Base-by-base conservation (phyloP, 2,888 invertebrate genomes). In the Dyspetes luteomarginatus region DNA sequence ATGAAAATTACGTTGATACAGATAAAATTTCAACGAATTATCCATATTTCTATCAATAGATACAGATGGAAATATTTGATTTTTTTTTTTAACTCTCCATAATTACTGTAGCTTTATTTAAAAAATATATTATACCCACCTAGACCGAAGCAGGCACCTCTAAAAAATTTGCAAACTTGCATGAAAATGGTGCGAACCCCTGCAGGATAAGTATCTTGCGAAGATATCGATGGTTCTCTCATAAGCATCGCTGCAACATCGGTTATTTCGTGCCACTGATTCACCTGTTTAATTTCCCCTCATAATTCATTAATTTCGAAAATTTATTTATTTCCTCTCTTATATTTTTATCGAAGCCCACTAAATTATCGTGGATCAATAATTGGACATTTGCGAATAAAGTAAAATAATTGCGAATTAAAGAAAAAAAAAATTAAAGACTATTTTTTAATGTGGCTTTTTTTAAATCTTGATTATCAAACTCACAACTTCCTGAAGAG, bases 91-190 rank as follows among this genome's bases (percentile, higher is more conserved):
- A n/a, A n/a, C n/a, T n/a, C n/a, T n/a, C n/a, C n/a, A n/a, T n/a
- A n/a, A n/a, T n/a, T n/a, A n/a, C n/a, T n/a, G n/a, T n/a, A n/a
- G n/a, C n/a, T n/a, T n/a, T n/a, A n/a, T n/a, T n/a, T n/a, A n/a
- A n/a, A n/a, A n/a, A 22, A 28, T 48, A 52, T 26, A 72, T 22
- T 1, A 24, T 58, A 5, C 19, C 79, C 73, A 91, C 92, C 96
- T 50, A 96, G 93, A 3, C 95, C 95, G 85, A 96, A 96, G 83
- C 94, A 94, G 0, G 94, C 94, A 0, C 94, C 94, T 48, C 94
- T 92, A 36, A 93, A 93, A 82, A 94, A 92, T 67, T 93, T 93
- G 80, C 94, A 94, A 24, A 95, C 94, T 93, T 95, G 91, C 88
- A 92, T 92, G 72, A 93, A 93, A 82, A 92, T 87, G 0, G 90